Evolutionary conservation across 2,888 invertebrate species (phyloP).

Genomic region (Ectemnius cavifrons): DNA sequence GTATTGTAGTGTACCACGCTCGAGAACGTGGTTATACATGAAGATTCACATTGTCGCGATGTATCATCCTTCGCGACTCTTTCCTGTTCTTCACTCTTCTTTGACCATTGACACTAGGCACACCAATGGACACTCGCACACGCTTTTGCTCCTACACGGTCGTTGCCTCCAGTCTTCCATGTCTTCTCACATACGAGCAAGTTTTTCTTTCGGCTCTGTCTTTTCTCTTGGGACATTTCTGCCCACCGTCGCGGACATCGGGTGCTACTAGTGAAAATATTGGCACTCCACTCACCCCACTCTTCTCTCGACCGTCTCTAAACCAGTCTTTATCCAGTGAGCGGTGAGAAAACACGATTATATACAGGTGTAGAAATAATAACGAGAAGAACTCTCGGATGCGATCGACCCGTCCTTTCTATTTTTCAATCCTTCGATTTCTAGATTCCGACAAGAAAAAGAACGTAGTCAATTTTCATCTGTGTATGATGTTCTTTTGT

Average conservation of each 20-base stretch:
- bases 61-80: constrained; percentile 46
- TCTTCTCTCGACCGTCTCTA: neutral
- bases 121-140: too few species aligned
- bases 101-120: constrained; percentile 1
- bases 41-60: neutral
- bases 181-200: constrained; percentile 19
- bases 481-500: too few species aligned
- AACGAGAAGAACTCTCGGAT: neutral
- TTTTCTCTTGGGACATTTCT: constrained; percentile 20
- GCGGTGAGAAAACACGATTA: neutral
- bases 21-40: too few species aligned
- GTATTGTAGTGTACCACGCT: too few species aligned
- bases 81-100: constrained; percentile 32
- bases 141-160: constrained; percentile 28
- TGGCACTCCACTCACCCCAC: constrained; percentile 34
- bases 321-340: neutral
- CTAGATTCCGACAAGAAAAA: too few species aligned
- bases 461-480: too few species aligned
- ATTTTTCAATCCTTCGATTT: too few species aligned
- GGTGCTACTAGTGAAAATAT: constrained; percentile 60
- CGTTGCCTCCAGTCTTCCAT: constrained; percentile 31
- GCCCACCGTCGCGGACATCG: constrained; percentile 40
- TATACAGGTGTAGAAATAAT: constrained; percentile 5
- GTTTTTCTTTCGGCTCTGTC: constrained; percentile 31
- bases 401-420: neutral